phyloP scores from a whole-genome alignment of 2,888 invertebrate species.

The Cinara cedri region DNA sequence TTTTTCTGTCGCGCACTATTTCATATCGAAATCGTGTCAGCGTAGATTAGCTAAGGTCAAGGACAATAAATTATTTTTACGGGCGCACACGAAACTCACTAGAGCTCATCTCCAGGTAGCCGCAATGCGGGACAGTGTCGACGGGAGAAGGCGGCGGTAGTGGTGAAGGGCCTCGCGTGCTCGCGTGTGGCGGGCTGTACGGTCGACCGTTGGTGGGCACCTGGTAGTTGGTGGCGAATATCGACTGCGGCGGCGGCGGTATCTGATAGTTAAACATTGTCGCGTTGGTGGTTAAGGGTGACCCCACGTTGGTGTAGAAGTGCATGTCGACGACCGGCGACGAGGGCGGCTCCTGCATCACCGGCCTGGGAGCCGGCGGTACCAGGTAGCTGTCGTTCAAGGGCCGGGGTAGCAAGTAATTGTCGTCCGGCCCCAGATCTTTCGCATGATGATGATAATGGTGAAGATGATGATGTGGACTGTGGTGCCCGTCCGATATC shows the following conservation, averaged over 20 bases:
- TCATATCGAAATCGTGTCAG: too few relatives aligned
- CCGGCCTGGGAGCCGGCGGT: constrained; percentile 65
- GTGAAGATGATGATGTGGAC: too few relatives aligned
- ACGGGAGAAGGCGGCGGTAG: constrained; percentile 21
- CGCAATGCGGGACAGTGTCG: constrained; percentile 58
- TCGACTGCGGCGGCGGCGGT: constrained; percentile 59
- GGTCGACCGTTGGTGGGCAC: constrained; percentile 60
- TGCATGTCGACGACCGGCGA: constrained; percentile 60
- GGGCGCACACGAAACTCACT: constrained; percentile 62
- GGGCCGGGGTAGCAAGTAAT: constrained; percentile 65
- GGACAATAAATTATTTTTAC: too few relatives aligned
- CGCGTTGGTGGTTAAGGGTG: constrained; percentile 59
- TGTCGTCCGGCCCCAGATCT: constrained; percentile 60
- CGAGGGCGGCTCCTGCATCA: constrained; percentile 61
- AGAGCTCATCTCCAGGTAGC: constrained; percentile 66
- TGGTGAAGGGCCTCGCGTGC: neutral
- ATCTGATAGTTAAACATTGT: constrained; percentile 42
- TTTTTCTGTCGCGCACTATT: too few relatives aligned
- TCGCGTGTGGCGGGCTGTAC: constrained; percentile 58
- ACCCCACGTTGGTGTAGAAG: constrained; percentile 61
- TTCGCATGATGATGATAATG: too few relatives aligned
- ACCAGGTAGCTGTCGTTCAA: constrained; percentile 66
- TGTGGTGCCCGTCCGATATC: constrained; percentile 67
- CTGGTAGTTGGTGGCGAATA: constrained; percentile 61
- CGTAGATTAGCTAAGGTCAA: too few relatives aligned